Percentiles rank a stretch among this genome's conserved stretches.
Evolutionary conservation across 2,797 vertebrate species (phyloP).

Genomic region (Sebastes trivittatus): DNA sequence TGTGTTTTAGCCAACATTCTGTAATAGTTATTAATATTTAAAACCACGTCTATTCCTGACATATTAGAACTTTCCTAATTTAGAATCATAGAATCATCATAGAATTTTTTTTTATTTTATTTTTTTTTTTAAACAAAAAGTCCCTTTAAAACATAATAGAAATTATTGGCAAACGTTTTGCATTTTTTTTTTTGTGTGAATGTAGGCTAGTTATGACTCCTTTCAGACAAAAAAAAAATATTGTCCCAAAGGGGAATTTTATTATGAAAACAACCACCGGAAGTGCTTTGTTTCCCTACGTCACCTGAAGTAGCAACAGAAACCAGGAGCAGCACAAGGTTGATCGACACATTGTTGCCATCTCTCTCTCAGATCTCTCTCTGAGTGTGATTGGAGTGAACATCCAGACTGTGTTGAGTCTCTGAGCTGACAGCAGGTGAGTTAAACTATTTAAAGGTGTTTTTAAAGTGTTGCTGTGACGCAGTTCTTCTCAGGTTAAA

Average conservation of each 20-base stretch:
- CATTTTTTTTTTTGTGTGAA: too few relatives aligned
- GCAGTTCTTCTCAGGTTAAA: constrained; percentile 41
- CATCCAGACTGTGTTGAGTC: fast-evolving
- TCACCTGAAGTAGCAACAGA: not conserved
- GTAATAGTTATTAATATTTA: too few relatives aligned
- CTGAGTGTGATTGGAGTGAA: not conserved
- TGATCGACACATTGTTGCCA: not conserved
- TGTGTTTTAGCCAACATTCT: too few relatives aligned
- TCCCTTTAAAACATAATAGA: not conserved
- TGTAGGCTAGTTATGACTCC: too few relatives aligned
- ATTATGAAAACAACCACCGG: constrained; percentile 15
- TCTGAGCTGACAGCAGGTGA: constrained; percentile 40
- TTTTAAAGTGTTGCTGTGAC: constrained; percentile 36
- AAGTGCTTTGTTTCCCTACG: fast-evolving
- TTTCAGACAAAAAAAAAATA: not conserved
- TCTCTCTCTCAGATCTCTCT: too few relatives aligned
- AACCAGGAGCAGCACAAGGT: not conserved
- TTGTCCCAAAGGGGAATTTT: not conserved
- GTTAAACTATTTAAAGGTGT: not conserved
- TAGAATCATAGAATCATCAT: too few relatives aligned
- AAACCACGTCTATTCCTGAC: too few relatives aligned
- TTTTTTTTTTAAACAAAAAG: too few relatives aligned
- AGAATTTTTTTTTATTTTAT: too few relatives aligned
- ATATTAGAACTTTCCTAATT: too few relatives aligned
- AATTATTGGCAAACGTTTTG: not conserved